Percentiles rank a stretch among this genome's conserved stretches.
phyloP scores from a whole-genome alignment of 2,888 invertebrate species.

The Hirtodrosophila confusa region DNA sequence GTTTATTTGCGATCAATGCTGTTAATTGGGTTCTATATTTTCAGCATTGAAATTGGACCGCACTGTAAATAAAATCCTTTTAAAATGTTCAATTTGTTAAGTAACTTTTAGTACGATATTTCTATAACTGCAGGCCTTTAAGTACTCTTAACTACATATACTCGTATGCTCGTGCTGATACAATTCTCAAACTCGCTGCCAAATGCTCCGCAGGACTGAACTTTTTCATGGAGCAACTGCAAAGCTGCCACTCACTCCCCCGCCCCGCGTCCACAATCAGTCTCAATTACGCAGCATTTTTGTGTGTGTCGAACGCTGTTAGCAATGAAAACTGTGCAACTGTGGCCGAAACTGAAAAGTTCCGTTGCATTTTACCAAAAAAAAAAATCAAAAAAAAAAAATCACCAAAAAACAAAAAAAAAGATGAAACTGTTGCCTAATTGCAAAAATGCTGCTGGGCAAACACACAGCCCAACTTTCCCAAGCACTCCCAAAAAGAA shows the following conservation, averaged over 20 bases:
- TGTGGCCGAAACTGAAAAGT: conserved; percentile 61
- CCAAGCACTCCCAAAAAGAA: conserved; percentile 52
- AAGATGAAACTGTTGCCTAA: conserved; percentile 77
- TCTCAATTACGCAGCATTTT: conserved; percentile 76
- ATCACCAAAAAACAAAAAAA: conserved; percentile 35
- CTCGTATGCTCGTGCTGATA: conserved; percentile 28
- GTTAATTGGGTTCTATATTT: neutral
- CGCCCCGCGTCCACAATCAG: conserved; percentile 60
- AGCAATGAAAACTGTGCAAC: conserved; percentile 70
- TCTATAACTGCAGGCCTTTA: conserved; percentile 26
- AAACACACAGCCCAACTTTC: conserved; percentile 56
- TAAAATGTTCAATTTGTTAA: conserved; percentile 26
- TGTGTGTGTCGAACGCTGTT: conserved; percentile 72
- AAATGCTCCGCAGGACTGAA: conserved; percentile 37
- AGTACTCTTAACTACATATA: conserved; percentile 9
- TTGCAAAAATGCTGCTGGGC: conserved; percentile 77
- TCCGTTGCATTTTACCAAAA: conserved; percentile 66
- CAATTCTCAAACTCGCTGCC: conserved; percentile 47
- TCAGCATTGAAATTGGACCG: neutral
- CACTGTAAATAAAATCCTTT: conserved; percentile 1
- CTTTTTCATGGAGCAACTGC: conserved; percentile 42
- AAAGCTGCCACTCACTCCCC: conserved; percentile 2
- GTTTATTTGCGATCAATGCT: no score
- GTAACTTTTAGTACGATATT: conserved; percentile 28
- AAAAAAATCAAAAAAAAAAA: conserved; percentile 27